Base-by-base conservation (phyloP, 2,888 invertebrate species). In the Drosophila parthenogenetica region DNA sequence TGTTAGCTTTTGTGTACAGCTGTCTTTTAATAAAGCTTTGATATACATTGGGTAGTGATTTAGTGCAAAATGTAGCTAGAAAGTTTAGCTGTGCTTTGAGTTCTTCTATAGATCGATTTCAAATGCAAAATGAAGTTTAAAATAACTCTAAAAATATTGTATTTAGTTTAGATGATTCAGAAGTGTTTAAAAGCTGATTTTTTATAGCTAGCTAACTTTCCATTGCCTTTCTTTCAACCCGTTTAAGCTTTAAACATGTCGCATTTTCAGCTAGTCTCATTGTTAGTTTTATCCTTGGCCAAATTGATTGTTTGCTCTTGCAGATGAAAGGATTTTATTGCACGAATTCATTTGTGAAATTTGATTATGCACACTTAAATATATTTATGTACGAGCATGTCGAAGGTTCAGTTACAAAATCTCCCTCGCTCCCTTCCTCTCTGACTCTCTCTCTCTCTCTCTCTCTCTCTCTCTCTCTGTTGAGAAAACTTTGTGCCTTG, bases 281-380 rank as follows among this genome's bases (percentile, higher is more conserved):
- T 71, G 48, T 8, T 14, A 7, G n/a, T 10, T 13, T 3, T 17
- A 8, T 19, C 25, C 50, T 39, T 39, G 49, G 35, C 14, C 58
- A 65, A 42, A 37, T 74, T 49, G 25, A 39, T 45, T 67, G 72
- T 55, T 77, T 69, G 73, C 50, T 57, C 55, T 51, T 80, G 73
- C 77, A 78, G 69, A 80, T 77, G 80, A 73, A 45, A 60, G 65
- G 73, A 79, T 77, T 81, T 73, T 68, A 77, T 73, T 62, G 73
- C 67, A 69, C 59, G 73, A 77, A 78, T 80, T 73, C 73, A 77
- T 55, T 76, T 79, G 80, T 69, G 63, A 80, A 77, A 79, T 80
- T 76, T 76, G 80, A 72, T 76, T 78, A 78, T 79, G 73, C 70
- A 72, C 61, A 72, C 61, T 74, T 68, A 48, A 67, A 45, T 63